Base-by-base conservation (phyloP, 2,888 invertebrate species). In the Dusona sp. region DNA sequence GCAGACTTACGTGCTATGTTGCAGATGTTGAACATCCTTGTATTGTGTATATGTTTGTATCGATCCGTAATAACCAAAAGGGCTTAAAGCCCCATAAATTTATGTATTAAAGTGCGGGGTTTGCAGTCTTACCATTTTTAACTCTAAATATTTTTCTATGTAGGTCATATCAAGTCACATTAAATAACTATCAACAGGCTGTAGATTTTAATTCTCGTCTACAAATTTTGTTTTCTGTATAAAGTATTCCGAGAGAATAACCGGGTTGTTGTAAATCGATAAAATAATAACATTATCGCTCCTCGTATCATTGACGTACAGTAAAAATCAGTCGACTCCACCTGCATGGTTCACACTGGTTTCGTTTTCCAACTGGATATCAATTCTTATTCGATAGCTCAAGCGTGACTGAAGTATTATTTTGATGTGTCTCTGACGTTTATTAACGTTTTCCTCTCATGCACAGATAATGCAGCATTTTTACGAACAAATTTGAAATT, bases 311-410 rank as follows among this genome's bases (percentile, higher is more conserved):
- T 68, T 57, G 67, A 67, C 48, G 45, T 42, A 22, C 22, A 65
- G 13, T 57, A 78, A 78, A 65, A 83, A 78, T 25, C 57, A 75
- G 16, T 29, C 74, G 25, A 22, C 42, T 51, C 68, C 91, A 92
- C 89, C 90, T 92, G 92, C 88, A 88, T 79, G 65, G 88, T 92
- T 92, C 91, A 88, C 91, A 91, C 87, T 85, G 88, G 85, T 84
- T 88, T 87, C 88, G 89, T 89, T 87, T 85, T 89, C 86, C 88
- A 75, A 90, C 88, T 88, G 91, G 82, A 82, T 54, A 75, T 68
- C 25, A 65, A 77, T 48, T 78, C 84, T 88, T 67, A 78, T 88
- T 88, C 64, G 79, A 84, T 78, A 78, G 65, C 54, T 22, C 75
- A 38, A 25, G 82, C 64, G 82, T 79, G 57, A 85, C 88, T 90